Evolutionary conservation across 2,888 invertebrate genomes (phyloP).

Genomic region (Yponomeuta sedellus): DNA sequence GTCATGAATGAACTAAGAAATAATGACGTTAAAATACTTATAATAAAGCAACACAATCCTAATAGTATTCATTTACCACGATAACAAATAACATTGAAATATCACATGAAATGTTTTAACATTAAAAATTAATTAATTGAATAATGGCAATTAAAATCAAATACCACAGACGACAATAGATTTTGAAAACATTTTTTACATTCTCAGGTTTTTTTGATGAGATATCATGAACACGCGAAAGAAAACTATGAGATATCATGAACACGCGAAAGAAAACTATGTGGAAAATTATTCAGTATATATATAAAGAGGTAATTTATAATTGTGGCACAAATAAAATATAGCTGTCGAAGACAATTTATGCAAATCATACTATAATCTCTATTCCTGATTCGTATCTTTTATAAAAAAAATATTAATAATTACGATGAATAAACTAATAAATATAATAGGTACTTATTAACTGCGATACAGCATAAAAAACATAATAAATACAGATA

Average conservation of each 20-base stretch:
- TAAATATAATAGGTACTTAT: neutral
- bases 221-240: too few relatives aligned
- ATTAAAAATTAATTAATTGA: slow-evolving; percentile 29
- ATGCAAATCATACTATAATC: neutral
- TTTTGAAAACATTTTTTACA: slow-evolving; percentile 22
- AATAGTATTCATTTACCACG: slow-evolving; percentile 55
- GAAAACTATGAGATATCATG: too few relatives aligned
- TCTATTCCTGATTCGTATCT: neutral
- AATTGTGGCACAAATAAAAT: neutral
- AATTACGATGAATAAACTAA: neutral
- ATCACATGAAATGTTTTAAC: slow-evolving; percentile 71
- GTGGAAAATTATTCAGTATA: too few relatives aligned
- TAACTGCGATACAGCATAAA: neutral
- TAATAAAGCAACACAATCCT: slow-evolving; percentile 24
- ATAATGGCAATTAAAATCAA: slow-evolving; percentile 39
- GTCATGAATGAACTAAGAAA: neutral
- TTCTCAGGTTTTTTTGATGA: slow-evolving; percentile 20
- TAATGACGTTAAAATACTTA: neutral
- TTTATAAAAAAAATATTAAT: neutral
- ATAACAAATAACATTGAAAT: slow-evolving; percentile 74
- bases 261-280: too few relatives aligned
- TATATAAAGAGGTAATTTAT: too few relatives aligned
- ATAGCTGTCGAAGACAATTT: neutral
- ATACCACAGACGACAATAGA: slow-evolving; percentile 25
- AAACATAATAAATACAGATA: neutral